phyloP scores from a whole-genome alignment of 2,888 invertebrate genomes.

The Dione vanillae region DNA sequence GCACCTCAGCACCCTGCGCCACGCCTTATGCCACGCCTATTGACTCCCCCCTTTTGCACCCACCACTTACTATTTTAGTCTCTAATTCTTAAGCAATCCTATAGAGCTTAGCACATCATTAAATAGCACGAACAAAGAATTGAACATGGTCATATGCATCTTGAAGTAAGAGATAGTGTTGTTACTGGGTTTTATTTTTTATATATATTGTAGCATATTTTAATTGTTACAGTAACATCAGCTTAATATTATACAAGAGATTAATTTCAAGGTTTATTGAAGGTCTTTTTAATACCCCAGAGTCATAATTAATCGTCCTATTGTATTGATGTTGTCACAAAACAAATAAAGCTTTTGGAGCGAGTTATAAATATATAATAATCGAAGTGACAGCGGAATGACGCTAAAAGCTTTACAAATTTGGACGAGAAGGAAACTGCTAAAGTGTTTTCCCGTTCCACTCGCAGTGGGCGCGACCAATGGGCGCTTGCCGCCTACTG shows the following conservation, averaged over 20 bases:
- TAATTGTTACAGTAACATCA: not conserved
- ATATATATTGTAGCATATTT: not conserved
- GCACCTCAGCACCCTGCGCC: conserved; percentile 75
- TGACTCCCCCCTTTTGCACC: conserved; percentile 48
- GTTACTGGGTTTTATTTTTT: not conserved
- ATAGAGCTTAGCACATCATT: not conserved
- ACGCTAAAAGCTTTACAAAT: conserved; percentile 80
- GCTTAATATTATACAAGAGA: not conserved
- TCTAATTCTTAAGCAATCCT: not conserved
- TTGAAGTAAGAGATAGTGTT: not conserved
- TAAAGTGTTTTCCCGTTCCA: conserved; percentile 73
- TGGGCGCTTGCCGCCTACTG: conserved; percentile 62
- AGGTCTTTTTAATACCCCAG: conserved; percentile 53
- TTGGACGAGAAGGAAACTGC: conserved; percentile 66
- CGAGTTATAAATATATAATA: conserved; percentile 34
- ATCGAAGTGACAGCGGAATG: conserved; percentile 63
- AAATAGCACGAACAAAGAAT: not conserved
- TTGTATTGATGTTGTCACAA: conserved; percentile 56
- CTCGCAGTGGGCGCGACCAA: conserved; percentile 79
- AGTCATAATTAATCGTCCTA: conserved; percentile 64
- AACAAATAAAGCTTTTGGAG: conserved; percentile 55
- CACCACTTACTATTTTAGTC: conserved; percentile 43
- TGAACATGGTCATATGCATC: not conserved
- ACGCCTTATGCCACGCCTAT: conserved; percentile 69
- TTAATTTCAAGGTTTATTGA: not conserved